Percentiles rank a stretch among this genome's conserved stretches.
phyloP scores from a whole-genome alignment of 2,797 vertebrate species.

The Halcyon leucocephala region DNA sequence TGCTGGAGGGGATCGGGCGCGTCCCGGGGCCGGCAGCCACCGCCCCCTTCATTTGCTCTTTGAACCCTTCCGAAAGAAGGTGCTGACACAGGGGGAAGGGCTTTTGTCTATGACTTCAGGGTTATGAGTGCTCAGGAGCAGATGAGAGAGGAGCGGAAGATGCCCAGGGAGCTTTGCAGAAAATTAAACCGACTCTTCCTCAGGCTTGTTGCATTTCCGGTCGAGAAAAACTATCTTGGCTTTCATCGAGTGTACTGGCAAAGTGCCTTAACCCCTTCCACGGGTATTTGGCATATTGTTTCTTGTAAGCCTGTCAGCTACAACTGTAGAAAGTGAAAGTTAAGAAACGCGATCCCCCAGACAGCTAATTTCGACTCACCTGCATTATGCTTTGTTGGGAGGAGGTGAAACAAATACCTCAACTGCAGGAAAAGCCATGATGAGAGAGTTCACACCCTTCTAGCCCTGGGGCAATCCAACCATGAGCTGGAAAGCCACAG shows the following conservation, averaged over 20 bases:
- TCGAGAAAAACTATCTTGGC: background rate
- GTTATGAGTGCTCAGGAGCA: accelerated
- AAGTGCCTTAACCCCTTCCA: background rate
- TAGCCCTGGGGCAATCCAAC: background rate
- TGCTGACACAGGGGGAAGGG: accelerated
- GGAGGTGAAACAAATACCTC: background rate
- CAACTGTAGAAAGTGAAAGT: background rate
- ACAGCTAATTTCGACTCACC: background rate
- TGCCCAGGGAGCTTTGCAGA: background rate
- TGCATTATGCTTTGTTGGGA: accelerated
- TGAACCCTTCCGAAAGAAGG: accelerated
- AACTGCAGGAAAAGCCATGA: background rate
- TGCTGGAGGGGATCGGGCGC: background rate
- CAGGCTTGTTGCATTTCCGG: accelerated
- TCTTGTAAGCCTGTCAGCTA: background rate
- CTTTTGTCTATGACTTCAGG: background rate
- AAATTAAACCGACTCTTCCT: background rate
- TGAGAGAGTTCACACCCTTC: background rate
- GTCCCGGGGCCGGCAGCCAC: accelerated
- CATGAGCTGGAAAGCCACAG: background rate
- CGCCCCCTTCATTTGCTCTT: accelerated
- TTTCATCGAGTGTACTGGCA: background rate
- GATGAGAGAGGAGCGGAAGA: background rate
- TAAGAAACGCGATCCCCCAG: background rate
- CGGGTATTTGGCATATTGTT: background rate